Conservation (phyloP, 2,888 invertebrate species). For the Agriotes lineatus region DNA sequence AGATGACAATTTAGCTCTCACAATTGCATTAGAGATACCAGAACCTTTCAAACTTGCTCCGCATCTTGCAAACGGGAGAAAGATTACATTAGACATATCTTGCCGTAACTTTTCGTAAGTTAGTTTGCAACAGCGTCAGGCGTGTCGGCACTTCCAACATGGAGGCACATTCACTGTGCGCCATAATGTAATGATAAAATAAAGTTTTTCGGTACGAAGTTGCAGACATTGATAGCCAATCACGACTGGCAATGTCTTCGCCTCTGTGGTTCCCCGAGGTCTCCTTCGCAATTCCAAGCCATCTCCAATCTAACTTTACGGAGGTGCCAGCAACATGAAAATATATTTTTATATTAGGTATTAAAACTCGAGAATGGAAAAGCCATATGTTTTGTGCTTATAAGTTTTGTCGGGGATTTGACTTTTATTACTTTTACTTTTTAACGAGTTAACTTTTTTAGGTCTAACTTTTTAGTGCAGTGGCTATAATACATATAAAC, state of each 20-base stretch:
- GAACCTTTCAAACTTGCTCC: slow-evolving; percentile 48
- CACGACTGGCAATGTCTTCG: slow-evolving; percentile 39
- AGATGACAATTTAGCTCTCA: slow-evolving; percentile 36
- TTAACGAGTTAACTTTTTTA: slow-evolving; percentile 37
- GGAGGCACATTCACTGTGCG: slow-evolving; percentile 34
- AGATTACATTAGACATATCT: slow-evolving; percentile 50
- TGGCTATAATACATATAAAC: slow-evolving; percentile 19
- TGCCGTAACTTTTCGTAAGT: slow-evolving; percentile 49
- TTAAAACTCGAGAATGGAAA: slow-evolving; percentile 41
- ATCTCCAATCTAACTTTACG: slow-evolving; percentile 43
- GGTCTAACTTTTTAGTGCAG: slow-evolving; percentile 24
- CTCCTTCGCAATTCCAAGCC: slow-evolving; percentile 31
- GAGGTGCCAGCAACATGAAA: slow-evolving; percentile 35
- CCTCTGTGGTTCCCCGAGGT: slow-evolving; percentile 39
- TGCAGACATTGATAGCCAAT: slow-evolving; percentile 48
- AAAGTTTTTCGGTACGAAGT: slow-evolving; percentile 46
- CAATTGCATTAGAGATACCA: slow-evolving; percentile 47
- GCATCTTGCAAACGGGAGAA: slow-evolving; percentile 45
- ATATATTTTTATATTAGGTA: slow-evolving; percentile 43
- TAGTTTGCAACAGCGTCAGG: slow-evolving; percentile 47
- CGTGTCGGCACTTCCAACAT: slow-evolving; percentile 46
- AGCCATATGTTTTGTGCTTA: slow-evolving; percentile 36
- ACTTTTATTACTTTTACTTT: slow-evolving; percentile 41
- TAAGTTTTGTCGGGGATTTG: slow-evolving; percentile 35
- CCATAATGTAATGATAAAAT: slow-evolving; percentile 52